Base-by-base conservation (phyloP, 2,888 invertebrate species). In the Acanthosepion esculentum region DNA sequence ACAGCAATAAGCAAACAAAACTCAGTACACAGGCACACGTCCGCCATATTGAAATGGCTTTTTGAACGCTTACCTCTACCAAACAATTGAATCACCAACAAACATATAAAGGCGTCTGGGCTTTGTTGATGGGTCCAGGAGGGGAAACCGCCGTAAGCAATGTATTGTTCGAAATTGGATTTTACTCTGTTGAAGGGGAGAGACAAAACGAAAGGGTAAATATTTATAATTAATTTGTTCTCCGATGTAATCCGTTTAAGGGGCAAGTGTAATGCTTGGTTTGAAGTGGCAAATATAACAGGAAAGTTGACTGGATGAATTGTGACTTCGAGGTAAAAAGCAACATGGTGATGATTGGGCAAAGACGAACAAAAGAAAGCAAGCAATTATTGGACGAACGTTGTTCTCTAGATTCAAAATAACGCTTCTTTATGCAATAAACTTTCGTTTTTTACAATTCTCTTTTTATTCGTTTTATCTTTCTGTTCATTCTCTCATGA, bases 141-240 rank as follows among this genome's bases (percentile, higher is more conserved):
- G 78, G n/a, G 78, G 78, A 78, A 78, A 78, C 78, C 15, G 78
- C 78, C 78, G 78, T 78, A n/a, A 78, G 78, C 78, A 78, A 78
- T 33, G 78, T 78, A 78, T 78, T 78, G 78, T 78, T 78, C 78
- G 78, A 78, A 78, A 78, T 78, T 78, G 78, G 78, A 78, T 78
- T 78, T 78, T 78, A 78, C n/a, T 78, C 78, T 78, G 78, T 78
- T 78, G 78, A 78, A 78, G 78, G 78, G 78, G 78, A 78, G 78
- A 78, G n/a, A 78, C 78, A 78, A 78, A 78, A 78, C 78, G 78
- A 78, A 78, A 78, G 78, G 78, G 78, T 78, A 78, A 78, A 78
- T 78, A 78, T 78, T 78, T 78, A 78, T 78, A 78, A 78, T 78
- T 78, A 78, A 78, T 78, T 78, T 78, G 78, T 78, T 78, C 78